These are phyloP conservation scores for Mastigias papua DNA, from an alignment of 30 jellyfish, hydroid and myxozoan species.

Conservation along the genomic window DNA sequence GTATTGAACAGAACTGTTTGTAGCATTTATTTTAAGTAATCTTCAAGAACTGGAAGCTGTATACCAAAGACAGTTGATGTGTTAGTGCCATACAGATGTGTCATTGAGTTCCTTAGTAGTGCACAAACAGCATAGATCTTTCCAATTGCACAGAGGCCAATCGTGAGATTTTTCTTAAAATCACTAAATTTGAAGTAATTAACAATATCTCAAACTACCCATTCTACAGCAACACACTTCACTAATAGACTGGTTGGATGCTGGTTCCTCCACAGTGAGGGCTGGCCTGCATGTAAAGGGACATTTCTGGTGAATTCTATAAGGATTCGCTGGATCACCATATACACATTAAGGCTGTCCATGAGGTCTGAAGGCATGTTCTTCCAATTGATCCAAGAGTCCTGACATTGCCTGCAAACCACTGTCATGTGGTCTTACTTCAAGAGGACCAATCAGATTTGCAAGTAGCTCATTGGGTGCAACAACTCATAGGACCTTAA, in stretches of 20 bases:
- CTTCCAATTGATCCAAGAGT: neutral
- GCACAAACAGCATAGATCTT: neutral
- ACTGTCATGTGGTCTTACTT: neutral
- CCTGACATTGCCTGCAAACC: neutral
- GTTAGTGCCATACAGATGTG: neutral
- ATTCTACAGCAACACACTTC: neutral
- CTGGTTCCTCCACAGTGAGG: neutral
- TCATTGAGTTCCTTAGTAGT: neutral
- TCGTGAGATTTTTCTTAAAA: neutral
- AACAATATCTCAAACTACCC: neutral
- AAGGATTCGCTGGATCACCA: neutral
- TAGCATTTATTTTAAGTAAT: neutral
- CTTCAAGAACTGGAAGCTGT: neutral
- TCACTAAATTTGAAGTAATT: neutral
- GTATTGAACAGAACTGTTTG: neutral
- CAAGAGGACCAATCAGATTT: slow-evolving; percentile 41
- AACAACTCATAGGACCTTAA: slow-evolving; percentile 36
- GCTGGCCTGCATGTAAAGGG: neutral
- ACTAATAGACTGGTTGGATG: neutral
- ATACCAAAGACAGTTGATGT: neutral
- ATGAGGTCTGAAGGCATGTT: neutral
- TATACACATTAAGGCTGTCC: neutral
- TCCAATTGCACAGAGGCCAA: neutral
- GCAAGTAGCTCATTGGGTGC: slow-evolving; percentile 50
- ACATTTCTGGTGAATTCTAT: neutral